Base-by-base conservation (phyloP, 2,113 vertebrate species). In the Ahaetulla prasina region DNA sequence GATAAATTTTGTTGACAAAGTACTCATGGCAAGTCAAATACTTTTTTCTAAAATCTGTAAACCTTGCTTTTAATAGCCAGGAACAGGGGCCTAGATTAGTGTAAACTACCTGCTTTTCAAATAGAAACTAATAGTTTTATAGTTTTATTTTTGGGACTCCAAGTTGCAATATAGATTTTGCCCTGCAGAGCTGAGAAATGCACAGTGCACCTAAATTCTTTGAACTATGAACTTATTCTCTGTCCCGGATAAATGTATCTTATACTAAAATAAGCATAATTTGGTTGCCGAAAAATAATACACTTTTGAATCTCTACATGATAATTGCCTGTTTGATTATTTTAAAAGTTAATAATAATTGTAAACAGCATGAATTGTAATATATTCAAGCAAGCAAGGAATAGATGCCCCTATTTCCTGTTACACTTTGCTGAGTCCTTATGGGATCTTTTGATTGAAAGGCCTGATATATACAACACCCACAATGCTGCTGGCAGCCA, bases 1-100 rank as follows among this genome's bases (percentile, higher is more conserved):
- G 45, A 93, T 30, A 57, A 86, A 92, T 53, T 25, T 80, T 0
- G 0, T 91, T 85, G 90, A 89, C 16, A 0, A 4, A 30, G 7
- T 85, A 80, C 3, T 43, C 8, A 8, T 80, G 14, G 0, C 23
- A 53, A 2, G 43, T 8, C 90, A 45, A 89, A 23, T 0, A 0
- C 0, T 80, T n/a, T 10, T 90, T 39, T 89, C 11, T 3, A 23
- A 52, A 7, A n/a, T 22, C 18, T 1, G 18, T 52, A 4, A 8
- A 18, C 5, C 0, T 0, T 3, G 1, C 2, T 91, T 4, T 53
- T 88, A 35, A n/a, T 0, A 16, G 2, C 2, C 45, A 30, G 27
- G 39, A 50, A 35, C 2, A 4, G 30, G 45, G 18, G 1, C 30
- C 20, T 14, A 85, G 35, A 25, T 85, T 84, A 55, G 12, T 4